Base-by-base conservation (phyloP, 53 echinoderm and acorn worm genomes). In the Antedon mediterranea region DNA sequence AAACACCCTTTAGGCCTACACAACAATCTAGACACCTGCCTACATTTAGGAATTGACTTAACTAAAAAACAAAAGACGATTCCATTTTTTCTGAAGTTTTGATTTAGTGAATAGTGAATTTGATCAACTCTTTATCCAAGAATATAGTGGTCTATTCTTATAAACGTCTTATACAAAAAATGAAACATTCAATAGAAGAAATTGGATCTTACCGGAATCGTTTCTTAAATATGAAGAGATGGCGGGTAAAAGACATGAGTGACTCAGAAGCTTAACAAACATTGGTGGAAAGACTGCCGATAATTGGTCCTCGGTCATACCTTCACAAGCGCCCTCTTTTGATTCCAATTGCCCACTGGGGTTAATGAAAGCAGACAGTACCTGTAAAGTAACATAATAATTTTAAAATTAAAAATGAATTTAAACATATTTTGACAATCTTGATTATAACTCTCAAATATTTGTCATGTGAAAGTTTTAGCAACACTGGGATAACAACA, bases 151-250 rank as follows among this genome's bases (percentile, higher is more conserved):
- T n/a, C n/a, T n/a, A n/a, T n/a, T n/a, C n/a, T n/a, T 37, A 6
- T 37, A 37, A 37, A 37, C 6, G 11, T 37, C 11, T 37, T 4
- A 6, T 37, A 37, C 37, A 4, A 37, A 11, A n/a, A n/a, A n/a
- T n/a, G n/a, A n/a, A 44, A 44, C 57, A 15, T 23, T 44, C 57
- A n/a, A n/a, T n/a, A 37, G 11, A 37, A 37, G 11, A 73, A 43
- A 0, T 28, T 75, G 0, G 37, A 31, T 44, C 75, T 77, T 42
- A 92, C 92, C 98, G 43, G 98, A 98, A 34, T 98, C 98, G 85
- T 98, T 98, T 83, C 98, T 90, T 80, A 98, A 87, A 72, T 98
- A 98, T 37, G 97, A 98, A 33, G 98, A 98, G 79, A 98, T 90
- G 30, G 98, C 98, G 30, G 98, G 98, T 34, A 98, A 79, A 72